These are phyloP conservation scores for Lasioglossum morio DNA, from an alignment of 2,888 invertebrate species.

Conservation along the genomic window DNA sequence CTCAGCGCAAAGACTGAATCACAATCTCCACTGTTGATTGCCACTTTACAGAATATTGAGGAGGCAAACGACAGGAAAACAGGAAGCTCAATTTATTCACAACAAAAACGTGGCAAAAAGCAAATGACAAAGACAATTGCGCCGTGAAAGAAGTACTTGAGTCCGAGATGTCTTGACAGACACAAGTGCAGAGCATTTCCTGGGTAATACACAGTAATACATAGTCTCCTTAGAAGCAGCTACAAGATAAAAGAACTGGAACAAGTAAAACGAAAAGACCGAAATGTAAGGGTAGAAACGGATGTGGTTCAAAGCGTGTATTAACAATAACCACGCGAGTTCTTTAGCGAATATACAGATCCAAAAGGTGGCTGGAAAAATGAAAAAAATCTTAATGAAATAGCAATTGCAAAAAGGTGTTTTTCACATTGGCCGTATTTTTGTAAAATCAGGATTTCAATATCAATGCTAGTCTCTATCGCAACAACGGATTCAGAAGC, in stretches of 20 bases:
- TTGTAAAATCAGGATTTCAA: no score
- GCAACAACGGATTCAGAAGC: not conserved
- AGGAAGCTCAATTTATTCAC: not conserved
- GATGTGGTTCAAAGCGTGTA: no score
- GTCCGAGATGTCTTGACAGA: not conserved
- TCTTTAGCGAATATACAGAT: no score
- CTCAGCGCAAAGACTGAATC: not conserved
- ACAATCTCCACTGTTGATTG: not conserved
- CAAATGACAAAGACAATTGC: not conserved
- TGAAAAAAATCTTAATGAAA: no score
- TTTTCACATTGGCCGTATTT: no score
- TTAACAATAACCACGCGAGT: no score
- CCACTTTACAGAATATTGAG: not conserved
- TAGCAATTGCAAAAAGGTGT: not conserved
- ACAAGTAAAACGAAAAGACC: no score
- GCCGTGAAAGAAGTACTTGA: not conserved
- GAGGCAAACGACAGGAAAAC: not conserved
- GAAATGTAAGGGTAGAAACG: not conserved
- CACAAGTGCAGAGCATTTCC: not conserved
- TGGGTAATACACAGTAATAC: not conserved
- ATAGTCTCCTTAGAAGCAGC: not conserved
- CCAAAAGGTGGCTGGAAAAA: no score
- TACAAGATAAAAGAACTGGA: not conserved
- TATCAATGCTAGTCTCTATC: no score
- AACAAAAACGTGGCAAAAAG: not conserved